phyloP scores from a whole-genome alignment of 2,888 invertebrate species.

The Atrina japonica region DNA sequence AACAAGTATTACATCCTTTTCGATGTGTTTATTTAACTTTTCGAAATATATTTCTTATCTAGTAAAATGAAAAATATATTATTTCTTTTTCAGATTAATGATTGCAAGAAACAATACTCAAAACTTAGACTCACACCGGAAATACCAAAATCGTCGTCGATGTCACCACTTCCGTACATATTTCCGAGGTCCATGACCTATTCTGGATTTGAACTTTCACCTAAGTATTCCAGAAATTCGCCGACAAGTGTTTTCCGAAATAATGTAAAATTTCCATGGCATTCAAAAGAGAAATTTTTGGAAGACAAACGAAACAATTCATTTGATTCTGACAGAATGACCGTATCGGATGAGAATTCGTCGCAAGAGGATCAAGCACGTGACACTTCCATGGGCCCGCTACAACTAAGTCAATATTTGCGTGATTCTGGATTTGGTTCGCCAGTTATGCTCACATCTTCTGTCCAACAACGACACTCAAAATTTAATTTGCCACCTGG shows the following conservation, averaged over 20 bases:
- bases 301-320: conserved; percentile 12
- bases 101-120: conserved; percentile 54
- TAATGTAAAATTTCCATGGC: conserved; percentile 7
- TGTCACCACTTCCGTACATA: conserved; percentile 48
- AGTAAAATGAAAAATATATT: too few relatives aligned
- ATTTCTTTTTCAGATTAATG: conserved; percentile 48
- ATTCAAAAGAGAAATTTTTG: not conserved
- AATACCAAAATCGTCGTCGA: not conserved
- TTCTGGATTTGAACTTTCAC: conserved; percentile 13
- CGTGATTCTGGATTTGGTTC: conserved; percentile 54
- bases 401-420: conserved; percentile 57
- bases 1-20: too few relatives aligned
- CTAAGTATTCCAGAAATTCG: conserved; percentile 49
- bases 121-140: conserved; percentile 42
- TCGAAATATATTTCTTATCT: not conserved
- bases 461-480: conserved; percentile 42
- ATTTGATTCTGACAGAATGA: conserved; percentile 1
- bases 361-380: conserved; percentile 34
- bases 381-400: conserved; percentile 49
- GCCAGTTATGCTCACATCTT: conserved; percentile 51
- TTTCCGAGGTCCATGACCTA: conserved; percentile 46
- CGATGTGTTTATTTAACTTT: too few relatives aligned
- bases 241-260: conserved; percentile 41
- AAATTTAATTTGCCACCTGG: conserved; percentile 48
- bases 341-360: conserved; percentile 4